Conservation (phyloP, 2,888 invertebrate genomes). For the Cybosia mesomella region DNA sequence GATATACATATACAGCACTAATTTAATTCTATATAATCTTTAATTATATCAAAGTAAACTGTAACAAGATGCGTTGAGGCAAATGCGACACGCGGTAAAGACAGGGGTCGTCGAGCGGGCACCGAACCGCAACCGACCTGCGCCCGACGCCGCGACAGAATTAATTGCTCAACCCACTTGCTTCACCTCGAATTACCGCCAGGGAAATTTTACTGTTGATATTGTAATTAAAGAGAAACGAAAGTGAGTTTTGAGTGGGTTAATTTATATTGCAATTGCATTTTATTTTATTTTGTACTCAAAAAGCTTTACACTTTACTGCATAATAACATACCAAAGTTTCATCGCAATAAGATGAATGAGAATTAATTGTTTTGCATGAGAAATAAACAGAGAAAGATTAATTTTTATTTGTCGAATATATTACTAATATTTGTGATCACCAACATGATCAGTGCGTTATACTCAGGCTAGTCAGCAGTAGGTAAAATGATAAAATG, state of each 20-base stretch:
- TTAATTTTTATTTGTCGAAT: no score
- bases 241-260: conserved; percentile 29
- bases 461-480: no score
- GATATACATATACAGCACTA: background rate
- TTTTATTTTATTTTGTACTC: background rate
- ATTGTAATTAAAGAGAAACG: conserved; percentile 41
- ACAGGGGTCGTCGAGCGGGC: conserved; percentile 57
- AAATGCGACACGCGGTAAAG: conserved; percentile 51
- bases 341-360: background rate
- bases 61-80: conserved; percentile 46
- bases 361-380: no score
- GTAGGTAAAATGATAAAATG: no score
- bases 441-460: no score
- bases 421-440: no score
- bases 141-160: conserved; percentile 55
- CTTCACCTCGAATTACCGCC: conserved; percentile 37
- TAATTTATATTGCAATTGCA: conserved; percentile 1
- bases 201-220: conserved; percentile 43
- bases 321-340: background rate
- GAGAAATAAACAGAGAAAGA: no score
- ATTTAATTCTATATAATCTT: conserved; percentile 40
- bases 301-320: background rate
- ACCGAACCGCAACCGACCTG: conserved; percentile 65
- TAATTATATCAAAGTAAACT: conserved; percentile 31
- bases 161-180: conserved; percentile 58